Base-by-base conservation (phyloP, 2,113 vertebrate genomes). In the Peromyscus californicus region DNA sequence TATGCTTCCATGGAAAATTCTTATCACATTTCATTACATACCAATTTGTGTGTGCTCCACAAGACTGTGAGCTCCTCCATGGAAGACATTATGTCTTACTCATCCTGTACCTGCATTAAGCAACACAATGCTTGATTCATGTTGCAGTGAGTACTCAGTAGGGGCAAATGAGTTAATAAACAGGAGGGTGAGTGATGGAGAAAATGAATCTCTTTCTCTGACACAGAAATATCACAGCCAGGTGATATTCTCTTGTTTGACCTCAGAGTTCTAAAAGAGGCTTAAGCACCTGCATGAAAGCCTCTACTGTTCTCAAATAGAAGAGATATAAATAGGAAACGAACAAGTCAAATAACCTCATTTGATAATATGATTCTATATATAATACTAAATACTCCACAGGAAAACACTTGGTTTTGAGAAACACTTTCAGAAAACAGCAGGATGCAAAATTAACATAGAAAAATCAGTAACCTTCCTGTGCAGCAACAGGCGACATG, bases 191-290 rank as follows among this genome's bases (percentile, higher is more conserved):
- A 89, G 12, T 87, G 61, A 95, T 79, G 72, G 57, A 92, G 33
- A 79, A 9, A 45, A 57, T 12, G 31, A 86, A 1, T 42, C 24
- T n/a, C 42, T 63, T n/a, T 79, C 54, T 63, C 26, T 92, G 67
- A 94, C 33, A 95, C 6, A 90, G 84, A 87, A 39, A 65, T 1
- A 65, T 39, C 48, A 86, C 70, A 92, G 65, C 17, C 59, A 93
- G 72, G n/a, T 54, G 36, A 22, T 48, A 85, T 13, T 90, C 19
- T 72, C 87, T 87, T 74, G 17, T 78, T 61, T 89, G 57, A 94
- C 31, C 22, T 65, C 70, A 59, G 69, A 87, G 29, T 86, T 91
- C 70, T 93, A 85, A 42, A 93, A 94, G 78, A 90, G 24, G 12
- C 33, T 86, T 83, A 89, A 57, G 36, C 24, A 83, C 26, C 45